Percentiles rank a stretch among this genome's conserved stretches.
phyloP scores from a whole-genome alignment of 2,888 invertebrate species.

The Monoplex corrugatus region DNA sequence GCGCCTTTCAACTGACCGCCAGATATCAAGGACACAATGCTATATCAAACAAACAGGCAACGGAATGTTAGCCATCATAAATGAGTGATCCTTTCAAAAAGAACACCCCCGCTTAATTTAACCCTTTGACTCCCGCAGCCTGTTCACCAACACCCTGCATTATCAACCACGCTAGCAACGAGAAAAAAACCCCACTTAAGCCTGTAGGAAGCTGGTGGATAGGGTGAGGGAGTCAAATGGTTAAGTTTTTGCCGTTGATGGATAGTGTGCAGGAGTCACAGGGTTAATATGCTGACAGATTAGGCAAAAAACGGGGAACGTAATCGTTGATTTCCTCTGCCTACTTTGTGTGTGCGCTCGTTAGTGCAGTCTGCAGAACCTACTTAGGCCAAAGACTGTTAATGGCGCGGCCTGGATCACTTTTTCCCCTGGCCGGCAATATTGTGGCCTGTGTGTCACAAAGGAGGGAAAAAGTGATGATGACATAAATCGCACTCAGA shows the following conservation, averaged over 20 bases:
- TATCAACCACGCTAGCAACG: too few relatives aligned
- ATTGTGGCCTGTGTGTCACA: background rate
- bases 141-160: too few relatives aligned
- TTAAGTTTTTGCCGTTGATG: too few relatives aligned
- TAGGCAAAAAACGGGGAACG: constrained; percentile 2
- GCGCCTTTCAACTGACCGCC: too few relatives aligned
- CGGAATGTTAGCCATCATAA: background rate
- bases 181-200: too few relatives aligned
- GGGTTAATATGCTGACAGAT: background rate
- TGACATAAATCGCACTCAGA: background rate
- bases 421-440: background rate
- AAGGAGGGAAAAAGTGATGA: background rate
- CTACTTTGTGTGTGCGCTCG: background rate
- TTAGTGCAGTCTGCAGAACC: background rate
- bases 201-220: too few relatives aligned
- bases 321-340: background rate
- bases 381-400: background rate
- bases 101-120: background rate
- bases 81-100: background rate
- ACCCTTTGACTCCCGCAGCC: too few relatives aligned
- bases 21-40: background rate
- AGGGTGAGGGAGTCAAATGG: too few relatives aligned
- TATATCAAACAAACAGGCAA: background rate
- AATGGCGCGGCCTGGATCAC: too few relatives aligned
- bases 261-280: too few relatives aligned